phyloP scores from a whole-genome alignment of 2,797 vertebrate genomes.

The Limosa lapponica region DNA sequence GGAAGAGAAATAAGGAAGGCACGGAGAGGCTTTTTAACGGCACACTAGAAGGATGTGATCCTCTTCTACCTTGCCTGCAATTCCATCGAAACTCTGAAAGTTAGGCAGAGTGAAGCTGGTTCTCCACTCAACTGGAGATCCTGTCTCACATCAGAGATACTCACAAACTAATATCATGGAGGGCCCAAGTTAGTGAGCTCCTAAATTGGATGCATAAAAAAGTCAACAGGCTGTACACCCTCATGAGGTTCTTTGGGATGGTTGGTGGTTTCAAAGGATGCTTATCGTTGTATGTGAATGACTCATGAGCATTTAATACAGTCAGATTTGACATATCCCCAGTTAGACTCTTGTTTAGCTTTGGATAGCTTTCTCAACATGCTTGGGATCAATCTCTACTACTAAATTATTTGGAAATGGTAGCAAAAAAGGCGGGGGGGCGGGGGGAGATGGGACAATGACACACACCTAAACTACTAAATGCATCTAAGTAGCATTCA shows the following conservation, averaged over 20 bases:
- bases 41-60: not conserved
- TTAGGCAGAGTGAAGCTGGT: not conserved
- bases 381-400: not conserved
- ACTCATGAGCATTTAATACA: not conserved
- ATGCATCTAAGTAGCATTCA: not conserved
- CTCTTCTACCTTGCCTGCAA: not conserved
- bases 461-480: not conserved
- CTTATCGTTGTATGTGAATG: not conserved
- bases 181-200: not conserved
- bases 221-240: not conserved
- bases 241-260: not conserved
- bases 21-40: not conserved
- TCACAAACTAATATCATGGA: not conserved
- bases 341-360: not conserved
- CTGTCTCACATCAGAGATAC: not conserved
- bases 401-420: not conserved
- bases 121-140: not conserved
- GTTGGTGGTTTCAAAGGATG: not conserved
- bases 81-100: not conserved
- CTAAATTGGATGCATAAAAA: not conserved
- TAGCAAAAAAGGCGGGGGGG: not conserved
- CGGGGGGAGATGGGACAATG: rapidly evolving
- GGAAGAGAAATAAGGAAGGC: not conserved
- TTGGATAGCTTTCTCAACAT: rapidly evolving
- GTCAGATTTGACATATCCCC: not conserved